Percentiles rank a stretch among this genome's conserved stretches.
phyloP scores from a whole-genome alignment of 2,797 vertebrate genomes.

The Gymnothorax javanicus region DNA sequence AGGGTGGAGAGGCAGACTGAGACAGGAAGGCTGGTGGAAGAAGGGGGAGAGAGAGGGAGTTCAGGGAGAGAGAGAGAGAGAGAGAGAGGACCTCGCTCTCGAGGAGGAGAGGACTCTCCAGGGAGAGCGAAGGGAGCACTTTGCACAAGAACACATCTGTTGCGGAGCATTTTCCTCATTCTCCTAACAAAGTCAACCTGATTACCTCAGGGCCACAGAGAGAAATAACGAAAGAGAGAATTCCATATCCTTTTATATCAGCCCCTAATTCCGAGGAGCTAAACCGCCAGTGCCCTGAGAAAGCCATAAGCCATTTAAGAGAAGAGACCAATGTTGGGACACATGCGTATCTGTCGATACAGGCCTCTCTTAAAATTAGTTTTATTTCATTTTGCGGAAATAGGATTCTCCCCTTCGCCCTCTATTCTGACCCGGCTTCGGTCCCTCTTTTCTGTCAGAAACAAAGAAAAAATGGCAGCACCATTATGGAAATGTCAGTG shows the following conservation, averaged over 20 bases:
- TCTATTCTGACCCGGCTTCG: slow-evolving; percentile 49
- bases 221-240: slow-evolving; percentile 73
- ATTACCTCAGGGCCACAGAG: slow-evolving; percentile 73
- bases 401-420: slow-evolving; percentile 70
- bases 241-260: slow-evolving; percentile 77
- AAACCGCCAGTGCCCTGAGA: slow-evolving; percentile 65
- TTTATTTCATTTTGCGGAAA: slow-evolving; percentile 78
- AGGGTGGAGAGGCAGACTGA: not conserved
- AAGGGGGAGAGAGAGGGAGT: slow-evolving; percentile 37
- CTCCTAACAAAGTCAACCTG: slow-evolving; percentile 77
- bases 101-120: slow-evolving; percentile 42
- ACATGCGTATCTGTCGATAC: slow-evolving; percentile 55
- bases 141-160: slow-evolving; percentile 72
- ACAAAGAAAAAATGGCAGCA: not conserved
- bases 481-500: not conserved
- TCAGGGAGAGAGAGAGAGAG: not conserved
- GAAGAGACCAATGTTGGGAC: slow-evolving; percentile 49
- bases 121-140: slow-evolving; percentile 59
- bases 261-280: slow-evolving; percentile 54
- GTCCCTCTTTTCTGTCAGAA: slow-evolving; percentile 20
- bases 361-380: slow-evolving; percentile 69
- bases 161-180: slow-evolving; percentile 62
- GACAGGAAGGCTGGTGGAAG: slow-evolving; percentile 47
- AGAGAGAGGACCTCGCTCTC: slow-evolving; percentile 7
- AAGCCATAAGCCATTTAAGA: slow-evolving; percentile 78